A percentile compares a stretch with the other conserved stretches of the same genome.
phyloP scores from a whole-genome alignment of 2,113 vertebrate genomes.

The Rhabdornis inornatus region DNA sequence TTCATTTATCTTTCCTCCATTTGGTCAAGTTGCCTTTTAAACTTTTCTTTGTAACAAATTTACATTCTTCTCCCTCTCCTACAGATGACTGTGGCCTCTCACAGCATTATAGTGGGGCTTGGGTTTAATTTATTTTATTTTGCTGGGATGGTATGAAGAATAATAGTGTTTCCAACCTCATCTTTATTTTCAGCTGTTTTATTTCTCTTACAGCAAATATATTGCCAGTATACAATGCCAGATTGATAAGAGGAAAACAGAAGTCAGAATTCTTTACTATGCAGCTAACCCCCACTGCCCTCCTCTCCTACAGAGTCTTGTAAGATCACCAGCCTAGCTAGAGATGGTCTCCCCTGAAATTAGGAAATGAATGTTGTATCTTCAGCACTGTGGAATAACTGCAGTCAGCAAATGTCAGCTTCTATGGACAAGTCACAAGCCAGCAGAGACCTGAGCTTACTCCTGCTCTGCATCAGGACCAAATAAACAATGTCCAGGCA shows the following conservation, averaged over 20 bases:
- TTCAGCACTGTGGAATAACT: neutral
- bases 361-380: neutral
- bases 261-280: neutral
- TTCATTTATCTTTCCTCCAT: neutral
- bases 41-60: neutral
- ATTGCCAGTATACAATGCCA: neutral
- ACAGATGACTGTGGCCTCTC: neutral
- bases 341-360: neutral
- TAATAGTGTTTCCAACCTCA: neutral
- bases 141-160: neutral
- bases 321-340: neutral
- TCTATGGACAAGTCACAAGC: neutral
- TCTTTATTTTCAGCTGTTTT: neutral
- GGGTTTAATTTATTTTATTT: neutral
- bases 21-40: neutral
- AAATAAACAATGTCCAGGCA: neutral
- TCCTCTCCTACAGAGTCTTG: neutral
- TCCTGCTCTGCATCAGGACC: neutral
- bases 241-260: neutral
- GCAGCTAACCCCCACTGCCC: neutral
- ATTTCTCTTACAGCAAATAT: neutral
- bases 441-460: neutral
- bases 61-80: neutral
- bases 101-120: neutral
- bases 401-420: neutral